Evolutionary conservation across 1,140 invertebrate species (phyloP).

Genomic region (Drosophila ambigua): DNA sequence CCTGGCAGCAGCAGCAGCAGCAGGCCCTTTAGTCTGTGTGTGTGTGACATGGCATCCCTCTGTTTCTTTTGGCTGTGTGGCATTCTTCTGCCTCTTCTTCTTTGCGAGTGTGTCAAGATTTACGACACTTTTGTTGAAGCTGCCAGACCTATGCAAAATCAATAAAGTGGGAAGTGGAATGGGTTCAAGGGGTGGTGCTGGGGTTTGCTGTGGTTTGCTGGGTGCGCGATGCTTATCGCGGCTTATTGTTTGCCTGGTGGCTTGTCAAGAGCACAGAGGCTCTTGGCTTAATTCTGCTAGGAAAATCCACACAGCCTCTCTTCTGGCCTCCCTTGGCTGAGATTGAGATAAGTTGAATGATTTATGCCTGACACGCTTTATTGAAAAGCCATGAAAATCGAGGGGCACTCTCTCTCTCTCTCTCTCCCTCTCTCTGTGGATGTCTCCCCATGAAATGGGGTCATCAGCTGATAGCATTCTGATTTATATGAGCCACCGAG

Average conservation of each 20-base stretch:
- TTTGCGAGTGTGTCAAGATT: constrained; percentile 74
- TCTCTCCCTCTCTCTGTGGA: constrained; percentile 11
- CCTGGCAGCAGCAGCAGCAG: too few species aligned
- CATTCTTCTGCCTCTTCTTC: constrained; percentile 4
- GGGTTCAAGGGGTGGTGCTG: constrained; percentile 11
- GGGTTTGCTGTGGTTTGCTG: constrained; percentile 26
- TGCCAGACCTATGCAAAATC: constrained; percentile 74
- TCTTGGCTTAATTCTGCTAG: constrained; percentile 69
- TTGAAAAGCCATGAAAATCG: constrained; percentile 68
- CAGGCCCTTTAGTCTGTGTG: constrained; percentile 16
- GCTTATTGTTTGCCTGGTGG: constrained; percentile 36
- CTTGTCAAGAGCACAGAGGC: constrained; percentile 63
- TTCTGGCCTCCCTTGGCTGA: constrained; percentile 19
- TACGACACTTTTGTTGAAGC: constrained; percentile 80
- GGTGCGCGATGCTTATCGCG: constrained; percentile 33
- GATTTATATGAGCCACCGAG: constrained; percentile 67
- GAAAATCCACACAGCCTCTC: constrained; percentile 18
- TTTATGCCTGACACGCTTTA: constrained; percentile 81
- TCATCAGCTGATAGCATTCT: constrained; percentile 78
- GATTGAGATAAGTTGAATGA: constrained; percentile 73
- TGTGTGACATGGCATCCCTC: background rate
- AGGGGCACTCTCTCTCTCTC: background rate
- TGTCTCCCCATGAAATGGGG: constrained; percentile 47
- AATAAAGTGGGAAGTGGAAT: constrained; percentile 25
- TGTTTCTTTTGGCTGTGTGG: constrained; percentile 23